phyloP scores from a whole-genome alignment of 2,113 vertebrate species.

The Syngnathoides biaculeatus region DNA sequence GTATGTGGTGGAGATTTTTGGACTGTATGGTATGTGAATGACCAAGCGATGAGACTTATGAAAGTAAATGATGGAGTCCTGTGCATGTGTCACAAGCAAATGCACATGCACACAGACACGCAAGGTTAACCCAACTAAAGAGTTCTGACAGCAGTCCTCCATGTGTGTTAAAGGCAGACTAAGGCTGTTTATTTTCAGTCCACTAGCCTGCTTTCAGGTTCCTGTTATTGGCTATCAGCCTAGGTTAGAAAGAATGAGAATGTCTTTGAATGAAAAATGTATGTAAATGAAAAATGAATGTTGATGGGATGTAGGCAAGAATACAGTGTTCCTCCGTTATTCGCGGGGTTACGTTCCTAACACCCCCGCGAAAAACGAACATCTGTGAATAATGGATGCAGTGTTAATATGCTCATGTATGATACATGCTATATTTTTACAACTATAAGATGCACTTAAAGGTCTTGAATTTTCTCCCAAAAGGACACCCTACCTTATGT shows the following conservation, averaged over 20 bases:
- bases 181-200: slow-evolving; percentile 57
- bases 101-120: background rate
- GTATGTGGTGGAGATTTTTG: slow-evolving; percentile 21
- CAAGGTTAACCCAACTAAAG: slow-evolving; percentile 46
- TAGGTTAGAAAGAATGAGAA: slow-evolving; percentile 45
- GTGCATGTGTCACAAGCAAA: slow-evolving; percentile 10
- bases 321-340: too few species aligned
- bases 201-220: slow-evolving; percentile 42
- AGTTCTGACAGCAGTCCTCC: slow-evolving; percentile 40
- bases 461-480: too few species aligned
- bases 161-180: slow-evolving; percentile 25
- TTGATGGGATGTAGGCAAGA: slow-evolving; percentile 53
- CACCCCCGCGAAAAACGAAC: too few species aligned
- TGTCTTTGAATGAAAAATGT: slow-evolving; percentile 64
- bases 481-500: too few species aligned
- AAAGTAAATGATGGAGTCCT: slow-evolving; percentile 18
- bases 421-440: too few species aligned
- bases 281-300: slow-evolving; percentile 69
- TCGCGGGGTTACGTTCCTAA: too few species aligned
- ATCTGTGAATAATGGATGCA: too few species aligned
- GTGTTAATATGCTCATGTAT: too few species aligned
- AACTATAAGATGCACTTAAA: too few species aligned
- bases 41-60: background rate
- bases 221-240: slow-evolving; percentile 64
- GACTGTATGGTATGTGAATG: background rate